Percentiles rank a stretch among this genome's conserved stretches.
Evolutionary conservation across 2,888 invertebrate genomes (phyloP).

Genomic region (Xiphydria camelus): DNA sequence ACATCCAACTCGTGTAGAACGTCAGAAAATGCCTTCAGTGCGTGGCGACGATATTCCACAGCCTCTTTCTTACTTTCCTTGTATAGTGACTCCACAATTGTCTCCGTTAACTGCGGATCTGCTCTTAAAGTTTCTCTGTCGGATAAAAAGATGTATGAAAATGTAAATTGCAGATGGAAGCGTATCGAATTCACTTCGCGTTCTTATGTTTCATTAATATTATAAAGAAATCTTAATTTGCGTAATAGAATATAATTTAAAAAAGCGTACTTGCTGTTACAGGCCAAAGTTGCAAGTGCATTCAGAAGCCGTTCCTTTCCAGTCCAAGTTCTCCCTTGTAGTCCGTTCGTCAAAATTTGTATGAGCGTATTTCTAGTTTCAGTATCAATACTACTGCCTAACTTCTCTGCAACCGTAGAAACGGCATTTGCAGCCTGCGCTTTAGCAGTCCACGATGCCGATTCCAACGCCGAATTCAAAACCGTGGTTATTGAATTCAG

Average conservation of each 20-base stretch:
- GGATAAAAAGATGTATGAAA: no score
- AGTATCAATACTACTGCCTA: slow-evolving; percentile 68
- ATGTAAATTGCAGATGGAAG: slow-evolving; percentile 45
- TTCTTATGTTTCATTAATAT: not conserved
- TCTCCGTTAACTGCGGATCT: slow-evolving; percentile 53
- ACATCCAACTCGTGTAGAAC: slow-evolving; percentile 73
- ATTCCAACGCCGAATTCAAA: slow-evolving; percentile 72
- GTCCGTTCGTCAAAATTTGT: slow-evolving; percentile 68
- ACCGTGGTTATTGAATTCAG: slow-evolving; percentile 72
- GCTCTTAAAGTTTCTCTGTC: slow-evolving; percentile 55
- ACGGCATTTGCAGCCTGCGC: slow-evolving; percentile 82
- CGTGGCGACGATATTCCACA: slow-evolving; percentile 73
- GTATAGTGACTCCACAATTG: slow-evolving; percentile 71
- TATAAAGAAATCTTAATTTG: not conserved
- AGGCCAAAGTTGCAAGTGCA: slow-evolving; percentile 75
- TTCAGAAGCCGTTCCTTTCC: slow-evolving; percentile 84
- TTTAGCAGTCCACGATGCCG: slow-evolving; percentile 87
- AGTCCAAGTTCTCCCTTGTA: slow-evolving; percentile 84
- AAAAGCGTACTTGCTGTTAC: slow-evolving; percentile 68
- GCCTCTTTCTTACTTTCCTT: slow-evolving; percentile 83
- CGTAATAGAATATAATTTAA: not conserved
- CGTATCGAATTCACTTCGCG: not conserved
- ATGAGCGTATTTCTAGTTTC: slow-evolving; percentile 69
- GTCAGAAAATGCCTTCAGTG: slow-evolving; percentile 72
- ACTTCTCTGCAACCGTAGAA: slow-evolving; percentile 74